Percentiles rank a stretch among this genome's conserved stretches.
phyloP scores from a whole-genome alignment of 2,888 invertebrate genomes.

The Orchesella flavescens region DNA sequence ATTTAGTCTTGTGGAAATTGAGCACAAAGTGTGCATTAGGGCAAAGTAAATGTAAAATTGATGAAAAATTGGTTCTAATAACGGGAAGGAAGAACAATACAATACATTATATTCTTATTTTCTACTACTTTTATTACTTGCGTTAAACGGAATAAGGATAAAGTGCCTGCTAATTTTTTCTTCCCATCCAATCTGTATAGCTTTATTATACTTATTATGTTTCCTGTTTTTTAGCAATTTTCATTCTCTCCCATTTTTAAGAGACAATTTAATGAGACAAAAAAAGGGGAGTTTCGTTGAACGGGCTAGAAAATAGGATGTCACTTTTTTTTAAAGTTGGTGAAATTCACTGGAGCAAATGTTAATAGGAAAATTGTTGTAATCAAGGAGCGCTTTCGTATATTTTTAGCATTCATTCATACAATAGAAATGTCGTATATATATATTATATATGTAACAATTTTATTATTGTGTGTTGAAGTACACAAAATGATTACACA shows the following conservation, averaged over 20 bases:
- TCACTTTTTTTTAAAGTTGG: neutral
- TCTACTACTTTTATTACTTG: too few species aligned
- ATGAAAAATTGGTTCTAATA: constrained; percentile 55
- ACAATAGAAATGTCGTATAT: too few species aligned
- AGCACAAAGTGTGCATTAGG: constrained; percentile 34
- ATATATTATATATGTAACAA: too few species aligned
- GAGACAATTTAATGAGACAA: constrained; percentile 40
- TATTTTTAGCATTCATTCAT: too few species aligned
- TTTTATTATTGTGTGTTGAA: neutral
- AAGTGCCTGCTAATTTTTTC: constrained; percentile 11
- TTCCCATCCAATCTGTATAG: constrained; percentile 16
- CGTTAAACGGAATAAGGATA: too few species aligned
- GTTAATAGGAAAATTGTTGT: constrained; percentile 55
- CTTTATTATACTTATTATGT: constrained; percentile 35
- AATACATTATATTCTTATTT: neutral
- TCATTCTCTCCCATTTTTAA: neutral
- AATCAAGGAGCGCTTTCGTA: constrained; percentile 24
- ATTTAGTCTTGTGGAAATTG: neutral
- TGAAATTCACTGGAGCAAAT: constrained; percentile 41
- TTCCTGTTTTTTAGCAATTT: neutral
- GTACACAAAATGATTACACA: constrained; percentile 53
- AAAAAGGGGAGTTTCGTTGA: neutral
- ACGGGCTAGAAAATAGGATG: too few species aligned
- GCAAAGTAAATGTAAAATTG: constrained; percentile 52
- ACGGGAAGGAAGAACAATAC: constrained; percentile 33